Evolutionary conservation across 2,888 invertebrate genomes (phyloP), one percentile per base, ranked within the genome.

Genomic region (Mimumesa dahlbomi): DNA sequence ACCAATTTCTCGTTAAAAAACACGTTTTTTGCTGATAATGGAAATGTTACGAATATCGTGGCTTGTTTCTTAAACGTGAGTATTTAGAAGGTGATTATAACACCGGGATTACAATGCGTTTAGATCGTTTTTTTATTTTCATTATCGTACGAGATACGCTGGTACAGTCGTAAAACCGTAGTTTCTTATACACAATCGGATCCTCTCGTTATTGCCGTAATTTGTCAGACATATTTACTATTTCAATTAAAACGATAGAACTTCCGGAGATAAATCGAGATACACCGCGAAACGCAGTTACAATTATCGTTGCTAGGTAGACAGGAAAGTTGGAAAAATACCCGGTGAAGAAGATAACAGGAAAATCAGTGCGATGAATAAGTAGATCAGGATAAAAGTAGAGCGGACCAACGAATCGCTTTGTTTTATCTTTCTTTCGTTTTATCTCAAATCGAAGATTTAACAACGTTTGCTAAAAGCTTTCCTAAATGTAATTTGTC

Each of bases 381-480:
- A 69, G 43, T 38, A 58, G 40, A 36, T 14, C 2, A 36, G n/a
- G 11, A 9, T 6, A 31, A 11, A n/a, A 34, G 16, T 38, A 36
- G 48, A 42, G 22, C n/a, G 19, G 7, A 45, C 45, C 38, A 34
- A 50, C 16, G 19, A 46, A 19, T 46, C 16, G 31, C 38, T 73
- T 53, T 3, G 38, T 34, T 54, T 40, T 13, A 13, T 46, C 25
- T 19, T 49, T 46, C 29, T 58, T 25, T 25, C 7, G 25, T 25
- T 58, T 58, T 65, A 72, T 73, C 50, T 73, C 2, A 16, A 11
- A 14, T 18, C 3, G 22, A 52, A 29, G 21, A 14, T 53, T 52
- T 63, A 42, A 42, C 18, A 7, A 29, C 11, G 31, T 34, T 53
- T 16, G 16, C 29, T 34, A 22, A 22, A 6, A 43, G 2, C n/a